Evolutionary conservation across 2,113 vertebrate genomes (phyloP).

Genomic region (Cyprinodon tularosa): DNA sequence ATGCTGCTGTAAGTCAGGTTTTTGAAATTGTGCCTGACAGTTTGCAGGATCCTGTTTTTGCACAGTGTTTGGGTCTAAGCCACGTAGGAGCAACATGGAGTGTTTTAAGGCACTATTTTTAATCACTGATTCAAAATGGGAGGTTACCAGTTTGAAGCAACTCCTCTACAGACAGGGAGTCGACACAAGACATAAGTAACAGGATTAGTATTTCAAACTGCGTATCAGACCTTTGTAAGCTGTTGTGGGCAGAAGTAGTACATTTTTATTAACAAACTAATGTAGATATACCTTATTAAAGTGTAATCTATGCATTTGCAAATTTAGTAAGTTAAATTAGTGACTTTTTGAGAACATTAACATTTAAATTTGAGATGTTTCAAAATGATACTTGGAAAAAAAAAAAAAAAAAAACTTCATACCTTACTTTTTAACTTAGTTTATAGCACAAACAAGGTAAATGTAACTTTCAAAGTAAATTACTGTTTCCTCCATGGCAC

Average conservation of each 20-base stretch:
- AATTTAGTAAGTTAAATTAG: too few species aligned
- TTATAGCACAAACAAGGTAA: too few species aligned
- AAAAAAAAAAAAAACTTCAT: too few species aligned
- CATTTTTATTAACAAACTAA: not conserved
- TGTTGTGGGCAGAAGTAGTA: not conserved
- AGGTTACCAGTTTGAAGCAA: conserved; percentile 10
- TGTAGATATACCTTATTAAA: not conserved
- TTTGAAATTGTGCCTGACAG: conserved; percentile 7
- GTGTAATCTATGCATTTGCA: too few species aligned
- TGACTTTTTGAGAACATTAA: too few species aligned
- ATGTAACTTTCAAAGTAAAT: too few species aligned
- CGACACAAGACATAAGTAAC: conserved; percentile 33
- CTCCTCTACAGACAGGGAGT: conserved; percentile 16
- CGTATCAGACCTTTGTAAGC: not conserved
- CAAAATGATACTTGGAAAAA: too few species aligned
- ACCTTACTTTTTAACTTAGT: too few species aligned
- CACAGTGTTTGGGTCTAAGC: conserved; percentile 22
- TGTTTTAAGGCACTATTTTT: conserved; percentile 59
- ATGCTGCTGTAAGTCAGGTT: conserved; percentile 44
- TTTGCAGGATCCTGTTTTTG: conserved; percentile 35
- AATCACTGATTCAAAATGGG: conserved; percentile 53
- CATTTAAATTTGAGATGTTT: too few species aligned
- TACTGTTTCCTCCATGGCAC: too few species aligned
- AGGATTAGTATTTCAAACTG: conserved; percentile 24
- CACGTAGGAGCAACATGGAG: conserved; percentile 34